Evolutionary conservation across 2,113 vertebrate species (phyloP).

Genomic region (Jaculus jaculus): DNA sequence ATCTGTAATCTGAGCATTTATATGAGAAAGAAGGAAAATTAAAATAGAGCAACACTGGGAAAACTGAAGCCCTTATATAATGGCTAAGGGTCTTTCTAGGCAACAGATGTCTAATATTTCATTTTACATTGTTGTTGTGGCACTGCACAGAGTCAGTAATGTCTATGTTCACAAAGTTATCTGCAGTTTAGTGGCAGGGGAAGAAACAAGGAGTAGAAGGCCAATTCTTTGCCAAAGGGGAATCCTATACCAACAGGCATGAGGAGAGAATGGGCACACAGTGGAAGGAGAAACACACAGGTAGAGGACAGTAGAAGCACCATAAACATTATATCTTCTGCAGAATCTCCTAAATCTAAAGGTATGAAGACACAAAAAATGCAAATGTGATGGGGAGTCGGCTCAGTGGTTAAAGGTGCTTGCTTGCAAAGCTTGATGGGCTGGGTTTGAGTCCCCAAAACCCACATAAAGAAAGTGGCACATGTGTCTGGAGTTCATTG

Average conservation of each 20-base stretch:
- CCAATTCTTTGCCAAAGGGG: not conserved
- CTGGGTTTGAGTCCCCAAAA: too few relatives aligned
- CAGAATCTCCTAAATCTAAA: slow-evolving; percentile 18
- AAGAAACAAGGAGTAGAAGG: not conserved
- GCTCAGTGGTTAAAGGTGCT: too few relatives aligned
- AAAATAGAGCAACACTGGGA: not conserved
- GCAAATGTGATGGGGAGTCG: too few relatives aligned
- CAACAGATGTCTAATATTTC: not conserved
- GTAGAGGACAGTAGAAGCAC: not conserved
- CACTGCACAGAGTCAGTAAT: not conserved
- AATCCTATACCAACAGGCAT: not conserved
- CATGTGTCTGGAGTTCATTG: too few relatives aligned
- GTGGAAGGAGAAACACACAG: slow-evolving; percentile 8
- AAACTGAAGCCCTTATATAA: not conserved
- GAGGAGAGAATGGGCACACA: not conserved
- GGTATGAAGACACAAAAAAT: not conserved
- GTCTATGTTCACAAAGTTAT: not conserved
- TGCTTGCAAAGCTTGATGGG: too few relatives aligned
- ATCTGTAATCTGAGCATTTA: not conserved
- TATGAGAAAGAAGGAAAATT: not conserved
- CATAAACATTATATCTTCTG: not conserved
- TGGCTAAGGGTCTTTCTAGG: not conserved
- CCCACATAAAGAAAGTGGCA: too few relatives aligned
- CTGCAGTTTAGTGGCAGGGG: not conserved
- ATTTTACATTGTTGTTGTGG: slow-evolving; percentile 20